Base-by-base conservation (phyloP, 1,140 invertebrate genomes). In the Hermatobates lingyangjiaoensis region DNA sequence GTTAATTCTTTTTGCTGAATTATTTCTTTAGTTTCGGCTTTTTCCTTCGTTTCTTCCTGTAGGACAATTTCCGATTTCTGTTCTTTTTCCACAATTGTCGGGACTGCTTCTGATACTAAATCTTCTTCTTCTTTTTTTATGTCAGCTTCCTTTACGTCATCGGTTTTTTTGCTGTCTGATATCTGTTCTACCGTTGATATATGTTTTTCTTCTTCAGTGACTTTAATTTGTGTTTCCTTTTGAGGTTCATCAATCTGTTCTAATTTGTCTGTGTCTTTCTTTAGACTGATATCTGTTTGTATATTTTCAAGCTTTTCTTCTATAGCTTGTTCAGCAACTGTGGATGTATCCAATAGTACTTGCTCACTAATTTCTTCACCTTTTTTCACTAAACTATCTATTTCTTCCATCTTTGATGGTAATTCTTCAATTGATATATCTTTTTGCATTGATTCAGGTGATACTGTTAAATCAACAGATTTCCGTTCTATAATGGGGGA, bases 291-390 rank as follows among this genome's bases (percentile, higher is more conserved):
- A 53, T 46, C 63, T 59, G 47, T 66, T 61, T 28, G 65, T 64
- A 10, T 64, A 63, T 49, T 24, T 15, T 49, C 51, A 64, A 63
- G 53, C 64, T 64, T 47, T 64, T 66, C 25, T 63, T 65, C 40
- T 65, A 63, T 34, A 65, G 63, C 14, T 65, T 48, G 3, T 62
- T 56, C 48, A 60, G 49, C 51, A 1, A 10, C 28, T 48, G 20
- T 25, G 3, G 20, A 15, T 48, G 25, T 26, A 23, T 40, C 27
- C 10, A 23, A 14, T 7, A 14, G 7, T 44, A 40, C 20, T 14
- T 44, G 5, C 20, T 44, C 20, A 5, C 52, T 38, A 26, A 28
- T 23, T 26, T 58, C 48, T 47, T 52, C 28, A 51, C 15, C 20
- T 51, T 51, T 21, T 18, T 12, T 42, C 4, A n/a, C 15, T 44